Conservation (phyloP, 2,797 vertebrate species). For the Jordanella pulchra region DNA sequence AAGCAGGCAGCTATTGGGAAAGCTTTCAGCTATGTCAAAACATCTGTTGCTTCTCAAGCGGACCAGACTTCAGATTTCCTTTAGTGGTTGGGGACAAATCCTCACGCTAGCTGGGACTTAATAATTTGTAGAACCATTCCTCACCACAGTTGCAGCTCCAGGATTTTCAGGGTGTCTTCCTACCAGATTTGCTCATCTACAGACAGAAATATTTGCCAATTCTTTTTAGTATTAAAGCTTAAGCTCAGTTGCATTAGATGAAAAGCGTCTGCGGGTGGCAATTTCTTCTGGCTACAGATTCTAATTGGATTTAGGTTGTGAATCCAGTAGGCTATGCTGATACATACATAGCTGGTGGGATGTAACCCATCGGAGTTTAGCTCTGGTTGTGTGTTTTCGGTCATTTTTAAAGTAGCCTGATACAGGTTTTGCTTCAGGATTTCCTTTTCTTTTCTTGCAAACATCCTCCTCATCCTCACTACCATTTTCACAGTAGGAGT, state of each 20-base stretch:
- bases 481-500: background rate
- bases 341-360: background rate
- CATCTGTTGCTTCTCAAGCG: constrained; percentile 22
- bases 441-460: background rate
- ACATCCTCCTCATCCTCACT: background rate
- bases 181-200: background rate
- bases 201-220: background rate
- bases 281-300: background rate
- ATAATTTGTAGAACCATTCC: background rate
- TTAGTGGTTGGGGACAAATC: constrained; percentile 7
- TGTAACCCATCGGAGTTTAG: background rate
- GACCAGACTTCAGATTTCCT: constrained; percentile 23
- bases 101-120: background rate
- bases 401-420: too few species aligned
- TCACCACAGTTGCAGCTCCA: background rate
- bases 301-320: background rate
- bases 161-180: background rate
- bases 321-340: background rate
- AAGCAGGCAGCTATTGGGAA: constrained; percentile 21
- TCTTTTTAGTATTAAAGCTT: background rate
- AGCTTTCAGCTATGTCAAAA: constrained; percentile 29
- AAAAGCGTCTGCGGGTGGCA: background rate
- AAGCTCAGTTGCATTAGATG: background rate
- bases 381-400: background rate
- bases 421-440: background rate